phyloP scores from a whole-genome alignment of 2,797 vertebrate species.

The Austrolebias charrua region DNA sequence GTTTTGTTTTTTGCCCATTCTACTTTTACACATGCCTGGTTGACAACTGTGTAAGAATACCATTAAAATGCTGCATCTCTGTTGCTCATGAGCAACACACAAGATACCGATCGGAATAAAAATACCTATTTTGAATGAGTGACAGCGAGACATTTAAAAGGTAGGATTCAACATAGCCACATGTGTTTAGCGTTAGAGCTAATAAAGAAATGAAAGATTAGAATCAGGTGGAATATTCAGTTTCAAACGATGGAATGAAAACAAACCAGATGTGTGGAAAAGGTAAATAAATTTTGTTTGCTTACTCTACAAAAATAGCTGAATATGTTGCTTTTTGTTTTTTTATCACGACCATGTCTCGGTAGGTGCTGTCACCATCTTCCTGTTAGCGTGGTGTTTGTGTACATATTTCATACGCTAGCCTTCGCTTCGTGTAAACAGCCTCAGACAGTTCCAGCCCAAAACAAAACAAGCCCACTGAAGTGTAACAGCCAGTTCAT shows the following conservation, averaged over 20 bases:
- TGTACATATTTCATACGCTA: slow-evolving; percentile 51
- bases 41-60: slow-evolving; percentile 53
- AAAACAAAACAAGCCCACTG: slow-evolving; percentile 45
- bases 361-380: slow-evolving; percentile 54
- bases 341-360: slow-evolving; percentile 15
- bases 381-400: slow-evolving; percentile 47
- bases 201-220: slow-evolving; percentile 13
- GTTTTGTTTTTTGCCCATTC: slow-evolving; percentile 43
- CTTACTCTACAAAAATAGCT: slow-evolving; percentile 25
- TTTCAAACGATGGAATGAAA: slow-evolving; percentile 17
- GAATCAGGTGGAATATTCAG: slow-evolving; percentile 12
- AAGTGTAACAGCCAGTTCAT: slow-evolving; percentile 52
- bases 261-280: not conserved
- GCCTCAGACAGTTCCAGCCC: slow-evolving; percentile 36
- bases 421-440: slow-evolving; percentile 45
- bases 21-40: slow-evolving; percentile 42
- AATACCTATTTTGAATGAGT: slow-evolving; percentile 28
- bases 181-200: slow-evolving; percentile 39
- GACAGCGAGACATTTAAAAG: slow-evolving; percentile 33
- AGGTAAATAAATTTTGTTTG: slow-evolving; percentile 19
- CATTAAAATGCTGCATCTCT: slow-evolving; percentile 18
- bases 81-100: slow-evolving; percentile 8
- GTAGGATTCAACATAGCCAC: slow-evolving; percentile 31
- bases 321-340: not conserved
- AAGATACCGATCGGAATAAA: slow-evolving; percentile 1